Conservation (phyloP, 1,140 invertebrate species). For the Drosophila persimilis region DNA sequence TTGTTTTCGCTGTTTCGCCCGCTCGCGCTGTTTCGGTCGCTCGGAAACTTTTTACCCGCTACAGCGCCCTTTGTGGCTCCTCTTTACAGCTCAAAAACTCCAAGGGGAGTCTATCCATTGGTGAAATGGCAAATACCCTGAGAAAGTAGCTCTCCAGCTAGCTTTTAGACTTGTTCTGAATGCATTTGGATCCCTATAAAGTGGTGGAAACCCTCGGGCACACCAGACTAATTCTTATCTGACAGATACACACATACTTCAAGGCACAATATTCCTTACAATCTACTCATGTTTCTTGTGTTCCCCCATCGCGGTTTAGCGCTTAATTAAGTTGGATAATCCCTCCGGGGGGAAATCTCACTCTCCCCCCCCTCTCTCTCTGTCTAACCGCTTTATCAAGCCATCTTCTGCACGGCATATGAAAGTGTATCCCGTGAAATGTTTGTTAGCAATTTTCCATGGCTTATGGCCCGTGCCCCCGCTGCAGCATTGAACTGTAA, state of each 20-base stretch:
- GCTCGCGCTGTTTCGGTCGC: conserved; percentile 19
- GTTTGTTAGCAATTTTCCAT: conserved; percentile 62
- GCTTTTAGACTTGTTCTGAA: too few relatives aligned
- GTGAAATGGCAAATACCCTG: too few relatives aligned
- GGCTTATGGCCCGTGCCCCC: conserved; percentile 39
- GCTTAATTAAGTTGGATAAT: conserved; percentile 9
- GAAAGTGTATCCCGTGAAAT: conserved; percentile 47
- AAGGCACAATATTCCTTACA: too few relatives aligned
- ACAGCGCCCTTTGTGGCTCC: not conserved
- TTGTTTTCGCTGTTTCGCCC: conserved; percentile 1
- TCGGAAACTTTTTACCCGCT: conserved; percentile 25
- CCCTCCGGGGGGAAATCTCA: not conserved
- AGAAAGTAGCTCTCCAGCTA: too few relatives aligned
- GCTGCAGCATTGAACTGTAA: conserved; percentile 72
- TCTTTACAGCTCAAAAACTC: too few relatives aligned
- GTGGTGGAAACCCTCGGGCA: too few relatives aligned
- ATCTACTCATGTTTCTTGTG: too few relatives aligned
- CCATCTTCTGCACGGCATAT: conserved; percentile 6
- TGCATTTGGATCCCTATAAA: too few relatives aligned
- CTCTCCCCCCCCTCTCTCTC: not conserved
- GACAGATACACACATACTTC: too few relatives aligned
- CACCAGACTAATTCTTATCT: too few relatives aligned
- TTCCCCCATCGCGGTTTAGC: too few relatives aligned
- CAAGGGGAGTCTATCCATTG: too few relatives aligned
- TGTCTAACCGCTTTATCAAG: conserved; percentile 5